Conservation (phyloP, 2,888 invertebrate genomes). For the Pristionchus entomophagus region DNA sequence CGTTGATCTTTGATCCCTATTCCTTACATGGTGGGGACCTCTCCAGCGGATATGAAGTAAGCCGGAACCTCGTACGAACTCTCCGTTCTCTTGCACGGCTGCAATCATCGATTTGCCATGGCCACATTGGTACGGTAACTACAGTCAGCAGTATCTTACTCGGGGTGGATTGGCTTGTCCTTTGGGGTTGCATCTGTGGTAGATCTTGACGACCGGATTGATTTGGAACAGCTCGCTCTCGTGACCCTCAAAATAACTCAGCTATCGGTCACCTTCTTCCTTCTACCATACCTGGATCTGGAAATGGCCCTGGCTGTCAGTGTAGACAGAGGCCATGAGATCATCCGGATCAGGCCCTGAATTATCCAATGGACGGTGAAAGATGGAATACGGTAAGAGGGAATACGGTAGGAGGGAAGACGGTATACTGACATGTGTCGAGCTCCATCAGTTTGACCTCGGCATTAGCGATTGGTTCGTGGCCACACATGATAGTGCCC, state of each 20-base stretch:
- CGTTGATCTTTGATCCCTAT: constrained; percentile 24
- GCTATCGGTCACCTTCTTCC: not conserved
- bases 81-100: constrained; percentile 49
- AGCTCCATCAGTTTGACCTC: constrained; percentile 46
- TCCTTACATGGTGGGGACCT: not conserved
- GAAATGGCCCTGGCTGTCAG: constrained; percentile 45
- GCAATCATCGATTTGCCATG: constrained; percentile 13
- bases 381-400: not conserved
- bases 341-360: constrained; percentile 48
- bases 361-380: not conserved
- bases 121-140: not conserved
- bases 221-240: constrained; percentile 38
- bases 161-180: constrained; percentile 34
- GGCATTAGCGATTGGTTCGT: constrained; percentile 24
- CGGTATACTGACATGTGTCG: constrained; percentile 39
- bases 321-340: constrained; percentile 33
- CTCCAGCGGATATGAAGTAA: constrained; percentile 36
- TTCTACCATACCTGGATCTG: constrained; percentile 22
- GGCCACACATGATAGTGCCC: constrained; percentile 41
- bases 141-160: not conserved
- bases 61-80: constrained; percentile 41
- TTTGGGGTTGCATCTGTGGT: constrained; percentile 48
- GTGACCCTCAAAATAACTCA: not conserved
- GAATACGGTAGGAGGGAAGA: too few relatives aligned
- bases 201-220: constrained; percentile 46